Base-by-base conservation (phyloP, 2,888 invertebrate genomes). In the Eupelmus urozonus region DNA sequence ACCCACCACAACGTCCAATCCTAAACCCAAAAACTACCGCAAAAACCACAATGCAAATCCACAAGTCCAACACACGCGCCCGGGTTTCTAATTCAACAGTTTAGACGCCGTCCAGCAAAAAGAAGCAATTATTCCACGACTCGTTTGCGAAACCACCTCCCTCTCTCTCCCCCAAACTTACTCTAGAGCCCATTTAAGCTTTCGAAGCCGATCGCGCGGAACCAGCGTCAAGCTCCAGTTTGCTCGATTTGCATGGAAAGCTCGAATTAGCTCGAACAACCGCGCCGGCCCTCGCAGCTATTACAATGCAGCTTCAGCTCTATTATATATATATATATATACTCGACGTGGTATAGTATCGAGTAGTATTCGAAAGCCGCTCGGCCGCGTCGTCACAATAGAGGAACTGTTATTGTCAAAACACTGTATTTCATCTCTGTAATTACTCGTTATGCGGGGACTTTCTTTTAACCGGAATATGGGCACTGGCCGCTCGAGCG, bases 151-250 rank as follows among this genome's bases (percentile, higher is more conserved):
- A n/a, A n/a, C n/a, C n/a, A n/a, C n/a, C n/a, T n/a, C n/a, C n/a
- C n/a, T n/a, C n/a, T n/a, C n/a, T n/a, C n/a, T n/a, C n/a, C n/a
- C n/a, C n/a, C n/a, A n/a, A n/a, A n/a, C n/a, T n/a, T n/a, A n/a
- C n/a, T n/a, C n/a, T n/a, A n/a, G n/a, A 29, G 25, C 18, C 23
- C 60, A 40, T 40, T 53, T n/a, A 71, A 71, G 71, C 76, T 71
- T 71, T 71, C 59, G 27, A 76, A 59, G 0, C 25, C 65, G 51
- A 76, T 70, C 34, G 55, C 55, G 57, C 70, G 45, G 11, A 51
- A 51, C 34, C 40, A 2, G 4, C 72, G 76, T 66, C 71, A 77
- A 77, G 76, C 76, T 71, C 71, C 16, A 77, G 59, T 71, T 76
- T 71, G 40, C 70, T 63, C 57, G 70, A 70, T 71, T 76, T 76